These are phyloP conservation scores for Aradophagus sp. DNA, from an alignment of 1,140 invertebrate genomes.

Conservation along the genomic window DNA sequence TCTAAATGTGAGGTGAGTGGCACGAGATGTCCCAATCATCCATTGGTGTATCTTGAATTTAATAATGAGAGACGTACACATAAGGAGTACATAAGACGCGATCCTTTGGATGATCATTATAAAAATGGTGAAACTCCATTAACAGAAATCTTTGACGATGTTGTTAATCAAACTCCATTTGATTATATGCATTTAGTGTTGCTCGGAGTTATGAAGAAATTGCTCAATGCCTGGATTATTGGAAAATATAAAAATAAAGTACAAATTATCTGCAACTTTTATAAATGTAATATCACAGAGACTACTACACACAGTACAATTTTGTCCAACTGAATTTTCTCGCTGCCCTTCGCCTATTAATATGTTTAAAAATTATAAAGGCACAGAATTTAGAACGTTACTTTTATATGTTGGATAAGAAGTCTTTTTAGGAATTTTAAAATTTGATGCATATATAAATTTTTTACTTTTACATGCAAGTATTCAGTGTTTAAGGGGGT, in stretches of 20 bases:
- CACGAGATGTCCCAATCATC: not conserved
- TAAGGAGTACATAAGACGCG: constrained; percentile 4
- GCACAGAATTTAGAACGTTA: constrained; percentile 45
- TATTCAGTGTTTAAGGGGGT: constrained; percentile 26
- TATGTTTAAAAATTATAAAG: constrained; percentile 31
- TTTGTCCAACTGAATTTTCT: constrained; percentile 45
- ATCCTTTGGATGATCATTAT: constrained; percentile 25
- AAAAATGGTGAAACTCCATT: constrained; percentile 32
- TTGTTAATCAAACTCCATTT: constrained; percentile 44
- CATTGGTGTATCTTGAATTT: constrained; percentile 7
- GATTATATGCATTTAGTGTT: constrained; percentile 51
- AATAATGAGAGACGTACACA: constrained; percentile 7
- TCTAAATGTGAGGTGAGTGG: constrained; percentile 32
- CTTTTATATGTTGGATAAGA: constrained; percentile 41
- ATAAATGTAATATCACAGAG: constrained; percentile 12
- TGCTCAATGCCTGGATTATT: constrained; percentile 16
- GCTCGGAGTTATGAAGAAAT: constrained; percentile 44
- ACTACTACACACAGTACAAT: constrained; percentile 3
- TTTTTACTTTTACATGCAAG: constrained; percentile 20
- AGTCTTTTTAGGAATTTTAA: constrained; percentile 31
- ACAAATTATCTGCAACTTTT: constrained; percentile 2
- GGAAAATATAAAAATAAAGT: constrained; percentile 24
- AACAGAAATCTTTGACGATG: constrained; percentile 26
- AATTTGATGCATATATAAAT: constrained; percentile 11
- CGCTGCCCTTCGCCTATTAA: constrained; percentile 19